Evolutionary conservation across 2,113 vertebrate species (phyloP).

Genomic region (Brevimyrus niger): DNA sequence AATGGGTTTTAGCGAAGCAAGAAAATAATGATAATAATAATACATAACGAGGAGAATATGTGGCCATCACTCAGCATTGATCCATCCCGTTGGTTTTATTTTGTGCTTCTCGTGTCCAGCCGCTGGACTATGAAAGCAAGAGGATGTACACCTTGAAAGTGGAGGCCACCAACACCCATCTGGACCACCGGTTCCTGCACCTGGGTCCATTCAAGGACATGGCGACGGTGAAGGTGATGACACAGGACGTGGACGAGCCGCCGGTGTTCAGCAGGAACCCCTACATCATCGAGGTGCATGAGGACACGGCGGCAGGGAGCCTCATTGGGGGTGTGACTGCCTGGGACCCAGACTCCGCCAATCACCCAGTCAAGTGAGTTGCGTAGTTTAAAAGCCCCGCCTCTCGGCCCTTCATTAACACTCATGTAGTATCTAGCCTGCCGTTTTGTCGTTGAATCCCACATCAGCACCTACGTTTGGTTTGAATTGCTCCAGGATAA

Average conservation of each 20-base stretch:
- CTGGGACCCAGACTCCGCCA: slow-evolving; percentile 77
- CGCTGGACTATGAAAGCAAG: slow-evolving; percentile 89
- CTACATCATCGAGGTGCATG: slow-evolving; percentile 89
- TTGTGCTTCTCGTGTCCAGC: slow-evolving; percentile 52
- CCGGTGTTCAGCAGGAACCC: slow-evolving; percentile 77
- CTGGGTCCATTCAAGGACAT: slow-evolving; percentile 86
- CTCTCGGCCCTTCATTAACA: not conserved
- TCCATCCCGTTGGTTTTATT: slow-evolving; percentile 23
- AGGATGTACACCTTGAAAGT: slow-evolving; percentile 77
- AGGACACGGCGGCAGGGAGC: slow-evolving; percentile 81
- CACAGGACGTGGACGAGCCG: slow-evolving; percentile 84
- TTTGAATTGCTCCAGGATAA: not conserved
- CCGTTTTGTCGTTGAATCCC: not conserved
- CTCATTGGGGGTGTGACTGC: slow-evolving; percentile 81
- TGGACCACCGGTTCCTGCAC: slow-evolving; percentile 77
- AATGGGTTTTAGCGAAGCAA: not conserved
- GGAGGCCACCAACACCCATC: slow-evolving; percentile 81
- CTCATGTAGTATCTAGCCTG: not conserved
- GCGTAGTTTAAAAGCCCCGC: not conserved
- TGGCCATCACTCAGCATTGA: not conserved
- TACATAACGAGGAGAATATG: not conserved
- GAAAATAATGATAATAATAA: not conserved
- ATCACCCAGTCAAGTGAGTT: slow-evolving; percentile 79
- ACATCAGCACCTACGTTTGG: not conserved
- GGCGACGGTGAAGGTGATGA: slow-evolving; percentile 74